Evolutionary conservation across 1,140 invertebrate genomes (phyloP).

Genomic region (Tribolium madens): DNA sequence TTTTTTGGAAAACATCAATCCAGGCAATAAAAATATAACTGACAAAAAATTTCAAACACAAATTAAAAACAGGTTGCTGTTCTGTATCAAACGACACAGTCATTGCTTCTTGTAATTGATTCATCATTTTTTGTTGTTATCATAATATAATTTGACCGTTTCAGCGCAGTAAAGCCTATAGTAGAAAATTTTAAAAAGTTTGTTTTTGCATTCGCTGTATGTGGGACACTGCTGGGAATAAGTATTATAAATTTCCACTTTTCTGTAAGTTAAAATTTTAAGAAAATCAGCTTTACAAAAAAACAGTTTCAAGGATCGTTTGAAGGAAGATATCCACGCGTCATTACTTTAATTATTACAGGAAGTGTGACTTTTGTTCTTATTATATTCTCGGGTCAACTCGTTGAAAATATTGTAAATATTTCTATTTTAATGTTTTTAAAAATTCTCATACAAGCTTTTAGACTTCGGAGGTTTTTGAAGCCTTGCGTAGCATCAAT

Average conservation of each 20-base stretch:
- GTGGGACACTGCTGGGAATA: background rate
- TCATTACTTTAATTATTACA: background rate
- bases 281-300: too few relatives aligned
- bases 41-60: background rate
- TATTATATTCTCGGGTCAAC: background rate
- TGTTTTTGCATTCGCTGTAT: background rate
- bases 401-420: background rate
- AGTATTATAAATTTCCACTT: background rate
- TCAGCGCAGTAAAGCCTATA: background rate
- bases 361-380: background rate
- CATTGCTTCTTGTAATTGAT: background rate
- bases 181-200: background rate
- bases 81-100: background rate
- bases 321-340: background rate
- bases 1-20: background rate
- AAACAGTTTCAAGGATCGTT: background rate
- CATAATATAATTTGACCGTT: background rate
- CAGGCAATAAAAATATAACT: background rate
- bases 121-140: background rate
- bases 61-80: background rate
- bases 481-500: background rate
- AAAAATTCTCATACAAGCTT: background rate
- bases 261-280: background rate
- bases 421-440: background rate
- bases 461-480: background rate